A percentile compares a stretch with the other conserved stretches of the same genome.
Conservation (phyloP, 2,797 vertebrate species). For the Rhinichthys osculus region DNA sequence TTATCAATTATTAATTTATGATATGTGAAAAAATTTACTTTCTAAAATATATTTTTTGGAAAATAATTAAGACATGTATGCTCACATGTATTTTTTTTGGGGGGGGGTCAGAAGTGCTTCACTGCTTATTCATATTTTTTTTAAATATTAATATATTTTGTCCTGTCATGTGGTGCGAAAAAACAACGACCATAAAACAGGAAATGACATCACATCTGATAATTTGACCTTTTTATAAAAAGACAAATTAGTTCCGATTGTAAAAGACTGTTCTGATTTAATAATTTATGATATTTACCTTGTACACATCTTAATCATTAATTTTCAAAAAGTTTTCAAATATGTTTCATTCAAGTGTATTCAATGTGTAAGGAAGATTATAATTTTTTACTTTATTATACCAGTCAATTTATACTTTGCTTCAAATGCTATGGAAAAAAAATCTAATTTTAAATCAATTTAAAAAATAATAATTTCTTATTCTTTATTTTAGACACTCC, state of each 20-base stretch:
- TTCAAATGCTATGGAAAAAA: not conserved
- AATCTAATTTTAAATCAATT: fast-evolving
- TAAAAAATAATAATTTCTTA: not conserved
- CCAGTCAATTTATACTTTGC: not conserved
- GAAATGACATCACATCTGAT: not conserved
- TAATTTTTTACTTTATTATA: not conserved
- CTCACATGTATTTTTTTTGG: no score
- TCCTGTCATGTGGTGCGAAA: not conserved
- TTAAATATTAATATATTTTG: not conserved
- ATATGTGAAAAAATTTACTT: not conserved
- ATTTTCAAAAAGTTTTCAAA: no score
- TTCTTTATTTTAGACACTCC: not conserved
- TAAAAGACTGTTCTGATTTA: not conserved
- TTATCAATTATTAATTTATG: not conserved
- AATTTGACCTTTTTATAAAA: not conserved
- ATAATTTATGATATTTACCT: not conserved
- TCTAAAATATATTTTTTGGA: no score
- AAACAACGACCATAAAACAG: not conserved
- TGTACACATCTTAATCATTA: no score
- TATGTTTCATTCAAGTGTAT: no score
- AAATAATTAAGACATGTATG: no score
- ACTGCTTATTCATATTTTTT: not conserved
- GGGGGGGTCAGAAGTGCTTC: not conserved
- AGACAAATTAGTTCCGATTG: not conserved
- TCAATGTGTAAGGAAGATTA: not conserved